Evolutionary conservation across 2,888 invertebrate genomes (phyloP).

Genomic region (Phorcus lineatus): DNA sequence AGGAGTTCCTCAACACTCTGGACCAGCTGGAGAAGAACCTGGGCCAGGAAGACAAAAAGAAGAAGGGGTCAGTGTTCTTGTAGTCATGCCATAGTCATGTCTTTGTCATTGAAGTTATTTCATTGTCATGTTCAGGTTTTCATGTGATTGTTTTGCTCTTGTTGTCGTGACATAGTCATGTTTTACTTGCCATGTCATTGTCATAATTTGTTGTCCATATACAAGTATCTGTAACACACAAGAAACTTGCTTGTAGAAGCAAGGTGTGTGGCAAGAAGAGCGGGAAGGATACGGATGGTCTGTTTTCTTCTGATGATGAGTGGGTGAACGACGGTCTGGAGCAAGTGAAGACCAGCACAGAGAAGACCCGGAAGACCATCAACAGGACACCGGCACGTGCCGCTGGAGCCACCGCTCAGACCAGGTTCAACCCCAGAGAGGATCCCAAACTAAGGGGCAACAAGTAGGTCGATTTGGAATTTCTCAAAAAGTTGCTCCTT

Average conservation of each 20-base stretch:
- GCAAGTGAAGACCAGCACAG: neutral
- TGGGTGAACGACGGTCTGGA: conserved; percentile 39
- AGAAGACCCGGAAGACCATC: neutral
- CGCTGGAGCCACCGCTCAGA: neutral
- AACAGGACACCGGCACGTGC: conserved; percentile 9
- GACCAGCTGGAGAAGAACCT: conserved; percentile 37
- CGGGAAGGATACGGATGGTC: conserved; percentile 45
- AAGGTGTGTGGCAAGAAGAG: neutral
- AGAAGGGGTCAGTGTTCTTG: neutral
- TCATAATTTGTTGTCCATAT: too few species aligned
- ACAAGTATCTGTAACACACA: too few species aligned
- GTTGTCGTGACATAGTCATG: too few species aligned
- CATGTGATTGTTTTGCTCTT: too few species aligned
- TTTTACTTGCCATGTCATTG: too few species aligned
- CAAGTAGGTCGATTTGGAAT: neutral
- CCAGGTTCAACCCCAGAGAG: conserved; percentile 31
- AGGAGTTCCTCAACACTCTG: conserved; percentile 36
- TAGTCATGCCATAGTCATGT: too few species aligned
- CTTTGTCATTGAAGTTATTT: too few species aligned
- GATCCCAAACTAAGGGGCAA: conserved; percentile 18
- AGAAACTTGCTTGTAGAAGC: neutral
- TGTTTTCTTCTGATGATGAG: conserved; percentile 61
- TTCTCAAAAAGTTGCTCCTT: too few species aligned
- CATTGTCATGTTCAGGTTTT: too few species aligned
- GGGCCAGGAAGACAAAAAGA: conserved; percentile 21